Percentiles rank a stretch among this genome's conserved stretches.
Evolutionary conservation across 2,888 invertebrate species (phyloP).

Genomic region (Drosophila subquinaria): DNA sequence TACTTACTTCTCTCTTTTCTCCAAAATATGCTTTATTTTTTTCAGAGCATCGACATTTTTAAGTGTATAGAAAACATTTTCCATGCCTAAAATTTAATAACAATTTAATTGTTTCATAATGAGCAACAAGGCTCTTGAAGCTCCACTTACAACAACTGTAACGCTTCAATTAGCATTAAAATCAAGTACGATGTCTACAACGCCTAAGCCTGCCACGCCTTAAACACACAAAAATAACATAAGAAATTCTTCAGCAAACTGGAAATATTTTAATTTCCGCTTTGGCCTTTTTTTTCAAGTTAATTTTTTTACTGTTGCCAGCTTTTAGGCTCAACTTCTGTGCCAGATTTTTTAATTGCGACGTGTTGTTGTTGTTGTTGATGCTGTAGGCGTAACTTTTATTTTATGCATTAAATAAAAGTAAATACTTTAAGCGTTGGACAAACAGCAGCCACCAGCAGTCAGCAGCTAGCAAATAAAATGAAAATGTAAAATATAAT

Average conservation of each 20-base stretch:
- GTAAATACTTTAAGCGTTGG: conserved; percentile 74
- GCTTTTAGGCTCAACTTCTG: conserved; percentile 56
- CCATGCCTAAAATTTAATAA: neutral
- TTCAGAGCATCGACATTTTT: neutral
- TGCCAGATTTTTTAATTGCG: conserved; percentile 57
- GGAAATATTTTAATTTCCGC: conserved; percentile 83
- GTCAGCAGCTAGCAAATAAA: conserved; percentile 40
- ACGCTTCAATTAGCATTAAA: conserved; percentile 73
- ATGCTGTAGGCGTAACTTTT: conserved; percentile 23
- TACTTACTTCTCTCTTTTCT: neutral
- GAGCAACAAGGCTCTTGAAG: conserved; percentile 8
- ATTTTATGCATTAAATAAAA: conserved; percentile 61
- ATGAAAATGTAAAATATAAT: conserved; percentile 22
- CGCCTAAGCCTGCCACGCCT: conserved; percentile 16
- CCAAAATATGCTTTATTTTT: neutral
- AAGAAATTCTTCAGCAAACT: conserved; percentile 58
- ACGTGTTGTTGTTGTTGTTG: conserved; percentile 49
- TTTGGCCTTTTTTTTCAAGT: conserved; percentile 37
- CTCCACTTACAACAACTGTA: conserved; percentile 24
- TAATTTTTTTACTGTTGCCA: conserved; percentile 43
- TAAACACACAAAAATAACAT: conserved; percentile 6
- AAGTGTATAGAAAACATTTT: neutral
- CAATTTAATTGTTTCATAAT: conserved; percentile 19
- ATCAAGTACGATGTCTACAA: conserved; percentile 38
- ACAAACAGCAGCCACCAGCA: conserved; percentile 54